Evolutionary conservation across 2,888 invertebrate genomes (phyloP), one percentile per base, ranked within the genome.

Genomic region (Melinaea marsaeus): DNA sequence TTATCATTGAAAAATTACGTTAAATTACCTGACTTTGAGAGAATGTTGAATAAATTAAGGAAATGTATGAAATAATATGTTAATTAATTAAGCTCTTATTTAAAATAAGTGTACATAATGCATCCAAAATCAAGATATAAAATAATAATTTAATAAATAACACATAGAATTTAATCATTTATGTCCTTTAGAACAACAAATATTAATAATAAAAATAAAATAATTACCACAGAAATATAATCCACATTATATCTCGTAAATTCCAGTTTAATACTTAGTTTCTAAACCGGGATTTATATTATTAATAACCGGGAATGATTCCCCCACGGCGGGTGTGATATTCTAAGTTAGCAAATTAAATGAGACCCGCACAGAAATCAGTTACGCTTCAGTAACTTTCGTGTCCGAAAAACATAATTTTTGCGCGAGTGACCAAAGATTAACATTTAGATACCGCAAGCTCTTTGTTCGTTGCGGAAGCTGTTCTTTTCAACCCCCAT

Each of bases 391-490:
- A 85, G 77, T 81, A 77, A 80, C 73, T 84, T 79, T 78, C 64
- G 73, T 76, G 86, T 83, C 89, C 90, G 87, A 89, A 90, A 90
- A 88, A 88, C 90, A 90, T 90, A 90, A 90, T 90, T 90, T 90
- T 90, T 90, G 90, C 85, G 81, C 84, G 85, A 88, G 80, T 87
- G 87, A 85, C 89, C 90, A 89, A 89, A 90, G 90, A 90, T 90
- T 83, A 83, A 83, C 88, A 86, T 90, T 90, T 84, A 88, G 90
- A 90, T 90, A 88, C 87, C 85, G 69, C 86, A 83, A 74, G 74
- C 79, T 83, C 80, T 84, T 87, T 89, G 86, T 88, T 72, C 75
- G 57, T 67, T 72, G 75, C 82, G 86, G 87, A 85, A 79, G 75
- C 78, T 74, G 77, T 79, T 81, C 81, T 81, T 74, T 70, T 80